Conservation (phyloP, 2,797 vertebrate genomes). For the Tadarida brasiliensis region DNA sequence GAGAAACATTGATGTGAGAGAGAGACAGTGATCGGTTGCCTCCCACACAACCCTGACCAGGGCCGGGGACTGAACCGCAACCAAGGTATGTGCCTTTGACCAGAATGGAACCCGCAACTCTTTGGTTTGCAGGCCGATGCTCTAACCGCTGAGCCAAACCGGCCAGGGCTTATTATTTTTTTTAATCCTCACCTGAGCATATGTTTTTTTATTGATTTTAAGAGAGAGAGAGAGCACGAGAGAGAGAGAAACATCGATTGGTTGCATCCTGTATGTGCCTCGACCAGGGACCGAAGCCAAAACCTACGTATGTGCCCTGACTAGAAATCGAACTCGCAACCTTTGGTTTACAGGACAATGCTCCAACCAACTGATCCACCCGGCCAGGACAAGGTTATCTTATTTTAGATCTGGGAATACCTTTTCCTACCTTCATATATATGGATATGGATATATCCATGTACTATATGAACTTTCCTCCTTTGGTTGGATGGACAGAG, state of each 20-base stretch:
- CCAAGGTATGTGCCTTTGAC: no score
- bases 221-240: neutral
- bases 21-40: neutral
- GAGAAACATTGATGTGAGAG: neutral
- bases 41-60: neutral
- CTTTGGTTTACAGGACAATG: neutral
- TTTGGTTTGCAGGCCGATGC: no score
- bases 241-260: neutral
- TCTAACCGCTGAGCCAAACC: no score
- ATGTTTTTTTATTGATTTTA: no score
- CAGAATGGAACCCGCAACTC: no score
- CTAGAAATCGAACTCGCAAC: neutral
- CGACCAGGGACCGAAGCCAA: neutral
- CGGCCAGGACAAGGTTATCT: neutral
- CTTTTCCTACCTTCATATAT: neutral
- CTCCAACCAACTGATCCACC: neutral
- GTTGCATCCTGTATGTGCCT: neutral
- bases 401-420: conserved; percentile 24
- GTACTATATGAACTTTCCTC: conserved; percentile 25
- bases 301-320: neutral
- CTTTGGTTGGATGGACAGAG: conserved; percentile 3
- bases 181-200: no score
- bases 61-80: no score
- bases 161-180: no score
- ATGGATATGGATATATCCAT: neutral